Evolutionary conservation across 2,797 vertebrate genomes (phyloP), one percentile per base, ranked within the genome.

Genomic region (Rachycentron canadum): DNA sequence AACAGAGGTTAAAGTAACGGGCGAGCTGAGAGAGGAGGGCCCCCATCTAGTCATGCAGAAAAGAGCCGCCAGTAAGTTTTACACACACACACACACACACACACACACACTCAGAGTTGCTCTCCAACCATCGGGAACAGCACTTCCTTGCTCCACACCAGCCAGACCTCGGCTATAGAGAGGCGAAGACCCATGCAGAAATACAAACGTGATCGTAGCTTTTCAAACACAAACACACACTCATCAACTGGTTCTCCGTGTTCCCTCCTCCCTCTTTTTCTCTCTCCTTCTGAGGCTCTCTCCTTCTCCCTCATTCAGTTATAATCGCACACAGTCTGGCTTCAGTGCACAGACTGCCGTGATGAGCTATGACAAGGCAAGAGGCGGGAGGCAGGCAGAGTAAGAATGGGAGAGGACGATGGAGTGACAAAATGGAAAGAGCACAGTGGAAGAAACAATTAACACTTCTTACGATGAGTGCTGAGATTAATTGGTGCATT

Each of bases 1-100:
- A 93, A 76, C 78, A 72, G 85, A 95, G 95, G 95, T 96, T 95
- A 96, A 94, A 94, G 92, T 87, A 91, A 93, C 93, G 92, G 92
- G 92, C 89, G 82, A 94, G 91, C 88, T 89, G 88, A 86, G 88
- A 85, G 90, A 92, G 89, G 79, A 84, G 83, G 85, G 82, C 84
- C 94, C 85, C 92, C 89, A 40, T 81, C 89, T 92, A 96, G 91
- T 96, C 95, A 95, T 88, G 95, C 94, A 93, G 95, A 96, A 97
- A 93, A 86, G 80, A 84, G 84, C 76, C 73, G 73, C 74, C 57
- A 56, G 73, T 85, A 77, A 87, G 82, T 67, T 90, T 87, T 69
- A 80, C 80, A 76, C 41, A 50, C 78, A 55, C 76, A 50, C 81
- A 60, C 59, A 58, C 68, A 53, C 58, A 47, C 62, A 80, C 50